These are phyloP conservation scores for Enteromius fasciolatus DNA, from an alignment of 2,797 vertebrate species.

Conservation along the genomic window DNA sequence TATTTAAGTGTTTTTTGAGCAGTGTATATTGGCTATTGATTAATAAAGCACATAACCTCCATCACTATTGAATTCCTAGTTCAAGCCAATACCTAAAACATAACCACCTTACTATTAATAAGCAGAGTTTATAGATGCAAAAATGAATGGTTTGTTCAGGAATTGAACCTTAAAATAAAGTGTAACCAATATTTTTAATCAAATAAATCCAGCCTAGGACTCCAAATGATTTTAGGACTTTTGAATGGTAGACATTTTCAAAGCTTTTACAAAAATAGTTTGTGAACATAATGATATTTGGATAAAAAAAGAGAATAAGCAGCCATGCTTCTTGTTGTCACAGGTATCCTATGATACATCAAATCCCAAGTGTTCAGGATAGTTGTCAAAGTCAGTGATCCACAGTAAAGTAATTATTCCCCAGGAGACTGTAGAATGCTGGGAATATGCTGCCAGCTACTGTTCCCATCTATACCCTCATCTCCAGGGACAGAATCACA, in stretches of 20 bases:
- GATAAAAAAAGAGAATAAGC: not conserved
- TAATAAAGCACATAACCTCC: not conserved
- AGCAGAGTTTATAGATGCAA: not conserved
- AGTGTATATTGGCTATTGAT: not conserved
- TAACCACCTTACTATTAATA: not conserved
- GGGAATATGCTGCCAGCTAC: conserved; percentile 38
- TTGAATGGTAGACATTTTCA: not conserved
- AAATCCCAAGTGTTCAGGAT: conserved; percentile 16
- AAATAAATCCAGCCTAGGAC: not conserved
- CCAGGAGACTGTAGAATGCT: conserved; percentile 38
- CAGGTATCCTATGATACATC: conserved; percentile 8
- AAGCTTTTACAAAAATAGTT: not conserved
- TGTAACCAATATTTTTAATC: not conserved
- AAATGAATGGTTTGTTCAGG: not conserved
- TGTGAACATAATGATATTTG: not conserved
- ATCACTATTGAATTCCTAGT: not conserved
- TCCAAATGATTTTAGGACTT: not conserved
- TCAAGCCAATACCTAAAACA: not conserved
- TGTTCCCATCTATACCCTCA: conserved; percentile 31
- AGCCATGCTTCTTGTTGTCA: conserved; percentile 18
- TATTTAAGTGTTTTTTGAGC: too few relatives aligned
- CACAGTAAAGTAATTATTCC: conserved; percentile 29
- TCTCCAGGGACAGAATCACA: conserved; percentile 26
- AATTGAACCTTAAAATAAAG: not conserved
- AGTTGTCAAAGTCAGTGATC: not conserved